Evolutionary conservation across 37 sponge, comb jelly and placozoan species (phyloP).

Genomic region (Diacarnus erythraeanus): DNA sequence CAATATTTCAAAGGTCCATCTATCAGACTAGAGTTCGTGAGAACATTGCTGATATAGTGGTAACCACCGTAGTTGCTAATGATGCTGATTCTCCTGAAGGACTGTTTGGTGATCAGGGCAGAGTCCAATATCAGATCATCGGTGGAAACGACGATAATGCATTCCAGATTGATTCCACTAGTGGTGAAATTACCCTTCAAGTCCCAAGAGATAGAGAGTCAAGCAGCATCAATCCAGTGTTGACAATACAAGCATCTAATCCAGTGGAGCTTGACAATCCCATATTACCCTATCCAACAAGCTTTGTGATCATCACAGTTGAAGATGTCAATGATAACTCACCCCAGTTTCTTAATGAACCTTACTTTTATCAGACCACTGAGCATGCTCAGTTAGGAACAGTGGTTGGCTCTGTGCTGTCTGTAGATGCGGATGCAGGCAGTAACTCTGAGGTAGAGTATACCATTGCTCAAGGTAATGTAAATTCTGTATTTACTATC

Average conservation of each 20-base stretch:
- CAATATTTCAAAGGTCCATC: constrained; percentile 36
- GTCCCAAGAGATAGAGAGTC: constrained; percentile 58
- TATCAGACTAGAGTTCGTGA: constrained; percentile 23
- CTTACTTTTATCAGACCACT: constrained; percentile 15
- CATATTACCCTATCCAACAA: constrained; percentile 7
- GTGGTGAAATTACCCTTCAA: constrained; percentile 49
- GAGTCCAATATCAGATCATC: constrained; percentile 37
- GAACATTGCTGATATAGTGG: constrained; percentile 18
- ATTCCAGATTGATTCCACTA: constrained; percentile 33
- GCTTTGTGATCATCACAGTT: constrained; percentile 22
- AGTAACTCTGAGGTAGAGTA: constrained; percentile 58
- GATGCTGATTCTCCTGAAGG: constrained; percentile 62
- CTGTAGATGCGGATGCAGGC: constrained; percentile 52
- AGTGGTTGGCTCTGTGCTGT: constrained; percentile 26
- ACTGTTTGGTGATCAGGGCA: constrained; percentile 53
- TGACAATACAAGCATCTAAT: constrained; percentile 56
- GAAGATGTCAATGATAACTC: constrained; percentile 66
- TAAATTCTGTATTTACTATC: constrained; percentile 28
- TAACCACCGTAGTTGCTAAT: constrained; percentile 34
- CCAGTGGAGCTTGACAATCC: constrained; percentile 19
- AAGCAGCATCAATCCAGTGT: background rate
- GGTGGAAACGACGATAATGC: constrained; percentile 50
- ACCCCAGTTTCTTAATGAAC: constrained; percentile 47
- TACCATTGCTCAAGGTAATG: constrained; percentile 14
- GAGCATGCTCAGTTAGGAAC: constrained; percentile 29